Percentiles rank a stretch among this genome's conserved stretches.
Conservation (phyloP, 2,888 invertebrate genomes). For the Selenia dentaria region DNA sequence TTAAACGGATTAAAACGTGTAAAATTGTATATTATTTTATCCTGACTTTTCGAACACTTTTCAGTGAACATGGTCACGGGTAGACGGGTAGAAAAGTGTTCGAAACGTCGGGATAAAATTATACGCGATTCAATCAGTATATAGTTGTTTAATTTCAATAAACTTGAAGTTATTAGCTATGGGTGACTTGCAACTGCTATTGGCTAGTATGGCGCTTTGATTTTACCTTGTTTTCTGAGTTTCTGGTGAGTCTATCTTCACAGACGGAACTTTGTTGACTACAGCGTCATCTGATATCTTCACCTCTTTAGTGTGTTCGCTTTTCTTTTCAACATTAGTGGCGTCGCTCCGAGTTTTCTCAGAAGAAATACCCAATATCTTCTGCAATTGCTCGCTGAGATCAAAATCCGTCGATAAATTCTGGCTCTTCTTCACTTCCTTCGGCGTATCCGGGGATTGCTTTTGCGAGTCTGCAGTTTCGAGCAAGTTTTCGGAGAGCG, state of each 20-base stretch:
- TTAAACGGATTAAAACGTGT: too few relatives aligned
- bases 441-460: constrained; percentile 73
- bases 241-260: constrained; percentile 80
- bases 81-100: too few relatives aligned
- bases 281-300: constrained; percentile 66
- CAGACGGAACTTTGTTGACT: constrained; percentile 70
- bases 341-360: constrained; percentile 70
- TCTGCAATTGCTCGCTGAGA: constrained; percentile 78
- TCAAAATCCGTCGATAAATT: constrained; percentile 80
- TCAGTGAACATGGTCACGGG: too few relatives aligned
- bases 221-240: constrained; percentile 69
- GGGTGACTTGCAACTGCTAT: too few relatives aligned
- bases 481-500: constrained; percentile 56
- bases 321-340: constrained; percentile 60
- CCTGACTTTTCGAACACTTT: too few relatives aligned
- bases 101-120: too few relatives aligned
- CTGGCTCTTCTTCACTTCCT: constrained; percentile 78
- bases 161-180: too few relatives aligned
- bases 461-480: constrained; percentile 66
- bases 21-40: too few relatives aligned
- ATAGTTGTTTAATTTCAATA: too few relatives aligned
- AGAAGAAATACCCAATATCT: constrained; percentile 76
- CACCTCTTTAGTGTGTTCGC: constrained; percentile 66
- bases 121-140: too few relatives aligned
- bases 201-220: too few relatives aligned